phyloP scores from a whole-genome alignment of 2,888 invertebrate species.

The Ennomos erosarius region DNA sequence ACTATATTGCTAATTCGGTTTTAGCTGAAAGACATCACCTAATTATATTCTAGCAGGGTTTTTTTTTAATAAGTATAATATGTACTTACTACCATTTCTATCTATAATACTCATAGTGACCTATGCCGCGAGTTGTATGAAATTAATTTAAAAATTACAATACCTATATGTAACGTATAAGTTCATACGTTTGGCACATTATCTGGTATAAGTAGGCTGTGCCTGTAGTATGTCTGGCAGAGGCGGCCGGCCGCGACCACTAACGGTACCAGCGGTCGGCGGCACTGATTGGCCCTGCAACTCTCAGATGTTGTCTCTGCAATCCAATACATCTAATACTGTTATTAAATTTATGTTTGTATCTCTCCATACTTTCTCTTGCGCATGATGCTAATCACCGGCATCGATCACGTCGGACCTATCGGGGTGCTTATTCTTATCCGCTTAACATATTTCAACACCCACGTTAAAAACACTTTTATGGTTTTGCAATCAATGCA shows the following conservation, averaged over 20 bases:
- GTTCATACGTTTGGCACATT: slow-evolving; percentile 65
- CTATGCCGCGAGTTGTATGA: neutral
- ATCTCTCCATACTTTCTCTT: slow-evolving; percentile 75
- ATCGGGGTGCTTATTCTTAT: slow-evolving; percentile 63
- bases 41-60: too few species aligned
- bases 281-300: slow-evolving; percentile 72
- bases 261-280: slow-evolving; percentile 71
- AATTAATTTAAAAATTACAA: slow-evolving; percentile 9
- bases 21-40: too few species aligned
- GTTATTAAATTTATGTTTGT: slow-evolving; percentile 79
- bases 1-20: too few species aligned
- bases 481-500: slow-evolving; percentile 47
- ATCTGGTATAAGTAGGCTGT: slow-evolving; percentile 71
- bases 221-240: slow-evolving; percentile 64
- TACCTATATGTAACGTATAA: slow-evolving; percentile 40
- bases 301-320: slow-evolving; percentile 72
- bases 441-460: slow-evolving; percentile 66
- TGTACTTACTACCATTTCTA: too few species aligned
- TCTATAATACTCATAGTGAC: neutral
- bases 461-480: slow-evolving; percentile 49
- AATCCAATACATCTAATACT: slow-evolving; percentile 80
- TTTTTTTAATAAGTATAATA: too few species aligned
- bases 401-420: slow-evolving; percentile 70
- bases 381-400: slow-evolving; percentile 67
- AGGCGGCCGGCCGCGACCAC: slow-evolving; percentile 54